These are phyloP conservation scores for Moxostoma hubbsi DNA, from an alignment of 2,797 vertebrate species.

Conservation along the genomic window DNA sequence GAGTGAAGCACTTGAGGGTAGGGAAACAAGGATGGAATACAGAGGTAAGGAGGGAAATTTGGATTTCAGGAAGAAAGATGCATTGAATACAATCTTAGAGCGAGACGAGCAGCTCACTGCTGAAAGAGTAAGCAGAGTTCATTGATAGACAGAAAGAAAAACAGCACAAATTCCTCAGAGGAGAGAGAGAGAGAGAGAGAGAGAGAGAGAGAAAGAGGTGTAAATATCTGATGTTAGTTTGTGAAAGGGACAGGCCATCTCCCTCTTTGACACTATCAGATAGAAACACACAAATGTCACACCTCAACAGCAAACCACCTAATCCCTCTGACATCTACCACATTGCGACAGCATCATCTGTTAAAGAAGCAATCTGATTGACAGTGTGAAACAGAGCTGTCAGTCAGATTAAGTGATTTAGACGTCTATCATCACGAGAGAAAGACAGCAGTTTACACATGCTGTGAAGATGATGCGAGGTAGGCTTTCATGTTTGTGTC, in stretches of 20 bases:
- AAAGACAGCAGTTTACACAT: slow-evolving; percentile 47
- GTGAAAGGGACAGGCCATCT: slow-evolving; percentile 57
- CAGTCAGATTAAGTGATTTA: slow-evolving; percentile 41
- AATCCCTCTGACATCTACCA: slow-evolving; percentile 55
- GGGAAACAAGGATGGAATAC: too few relatives aligned
- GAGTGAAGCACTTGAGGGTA: too few relatives aligned
- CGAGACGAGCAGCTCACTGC: neutral
- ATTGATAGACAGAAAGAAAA: slow-evolving; percentile 27
- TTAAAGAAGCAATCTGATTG: slow-evolving; percentile 46
- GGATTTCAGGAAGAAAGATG: neutral
- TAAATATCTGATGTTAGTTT: slow-evolving; percentile 26
- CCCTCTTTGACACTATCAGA: slow-evolving; percentile 41
- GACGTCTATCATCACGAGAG: slow-evolving; percentile 28
- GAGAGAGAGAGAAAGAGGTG: slow-evolving; percentile 27
- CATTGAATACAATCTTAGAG: neutral
- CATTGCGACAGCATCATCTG: slow-evolving; percentile 51
- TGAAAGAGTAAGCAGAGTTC: slow-evolving; percentile 37
- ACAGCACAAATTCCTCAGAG: slow-evolving; percentile 3
- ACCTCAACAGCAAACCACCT: slow-evolving; percentile 47
- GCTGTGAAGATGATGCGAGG: slow-evolving; percentile 80
- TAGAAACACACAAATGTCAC: slow-evolving; percentile 41
- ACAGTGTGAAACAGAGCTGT: slow-evolving; percentile 33
- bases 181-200: slow-evolving; percentile 2
- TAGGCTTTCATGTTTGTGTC: slow-evolving; percentile 69
- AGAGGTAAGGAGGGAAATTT: neutral